Evolutionary conservation across 2,797 vertebrate genomes (phyloP).

Genomic region (Chiroxiphia lanceolata): DNA sequence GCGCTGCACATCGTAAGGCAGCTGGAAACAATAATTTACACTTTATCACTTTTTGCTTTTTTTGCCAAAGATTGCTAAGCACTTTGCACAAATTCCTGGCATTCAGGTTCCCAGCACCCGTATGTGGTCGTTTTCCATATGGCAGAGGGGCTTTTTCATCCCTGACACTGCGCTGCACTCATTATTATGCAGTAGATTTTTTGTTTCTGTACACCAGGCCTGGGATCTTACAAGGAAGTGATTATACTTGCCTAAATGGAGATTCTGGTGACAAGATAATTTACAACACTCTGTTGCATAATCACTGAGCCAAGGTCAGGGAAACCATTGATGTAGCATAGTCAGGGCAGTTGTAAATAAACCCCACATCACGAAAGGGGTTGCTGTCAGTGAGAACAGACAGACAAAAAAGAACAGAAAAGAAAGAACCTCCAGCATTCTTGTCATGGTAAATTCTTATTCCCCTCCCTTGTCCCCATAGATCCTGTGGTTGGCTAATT

Average conservation of each 20-base stretch:
- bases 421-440: neutral
- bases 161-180: neutral
- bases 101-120: neutral
- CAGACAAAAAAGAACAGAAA: neutral
- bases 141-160: neutral
- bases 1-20: neutral
- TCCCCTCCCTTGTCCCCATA: neutral
- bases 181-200: constrained; percentile 38
- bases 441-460: neutral
- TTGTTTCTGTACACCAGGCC: constrained; percentile 25
- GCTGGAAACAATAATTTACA: neutral
- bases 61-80: neutral
- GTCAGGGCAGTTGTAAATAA: constrained; percentile 51
- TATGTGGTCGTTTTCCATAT: neutral
- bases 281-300: constrained; percentile 53
- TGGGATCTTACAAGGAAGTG: constrained; percentile 38
- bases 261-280: constrained; percentile 62
- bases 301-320: constrained; percentile 60
- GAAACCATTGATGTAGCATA: constrained; percentile 17
- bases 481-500: constrained; percentile 33
- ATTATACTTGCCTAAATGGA: constrained; percentile 58
- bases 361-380: neutral
- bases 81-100: neutral
- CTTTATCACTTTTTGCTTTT: neutral
- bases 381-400: neutral